These are phyloP conservation scores for Bufo bufo DNA, from an alignment of 2,113 vertebrate genomes.

Conservation along the genomic window DNA sequence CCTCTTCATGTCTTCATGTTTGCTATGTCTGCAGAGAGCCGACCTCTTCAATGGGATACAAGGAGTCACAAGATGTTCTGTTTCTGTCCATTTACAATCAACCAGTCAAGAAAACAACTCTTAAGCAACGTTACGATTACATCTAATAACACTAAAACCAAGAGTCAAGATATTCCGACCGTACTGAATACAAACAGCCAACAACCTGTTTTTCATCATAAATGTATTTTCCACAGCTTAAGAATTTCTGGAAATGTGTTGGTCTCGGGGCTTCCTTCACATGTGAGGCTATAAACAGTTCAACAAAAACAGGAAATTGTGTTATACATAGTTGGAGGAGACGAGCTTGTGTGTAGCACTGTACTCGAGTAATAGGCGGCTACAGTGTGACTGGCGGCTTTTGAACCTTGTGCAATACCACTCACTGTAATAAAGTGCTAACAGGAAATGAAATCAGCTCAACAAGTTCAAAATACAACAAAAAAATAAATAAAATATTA, in stretches of 20 bases:
- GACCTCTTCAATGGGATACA: not conserved
- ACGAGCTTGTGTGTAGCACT: not conserved
- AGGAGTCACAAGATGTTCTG: not conserved
- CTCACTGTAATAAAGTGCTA: not conserved
- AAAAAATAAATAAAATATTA: not conserved
- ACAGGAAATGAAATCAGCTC: not conserved
- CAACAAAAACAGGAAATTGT: constrained; percentile 47
- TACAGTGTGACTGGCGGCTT: not conserved
- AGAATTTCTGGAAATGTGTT: constrained; percentile 34
- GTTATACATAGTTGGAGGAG: constrained; percentile 27
- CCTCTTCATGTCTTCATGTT: too few species aligned
- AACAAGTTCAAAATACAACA: not conserved
- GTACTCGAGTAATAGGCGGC: not conserved
- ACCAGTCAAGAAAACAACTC: not conserved
- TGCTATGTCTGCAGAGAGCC: not conserved
- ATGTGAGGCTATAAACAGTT: constrained; percentile 45
- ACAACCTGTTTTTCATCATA: not conserved
- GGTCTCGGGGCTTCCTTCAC: constrained; percentile 33
- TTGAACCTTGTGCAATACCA: not conserved
- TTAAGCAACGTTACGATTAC: not conserved
- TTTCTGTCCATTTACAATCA: not conserved
- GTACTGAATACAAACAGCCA: not conserved
- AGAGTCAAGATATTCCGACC: not conserved
- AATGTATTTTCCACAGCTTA: constrained; percentile 5
- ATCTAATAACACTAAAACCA: not conserved